Percentiles rank a stretch among this genome's conserved stretches.
phyloP scores from a whole-genome alignment of 2,113 vertebrate genomes.

The Hippoglossus stenolepis region DNA sequence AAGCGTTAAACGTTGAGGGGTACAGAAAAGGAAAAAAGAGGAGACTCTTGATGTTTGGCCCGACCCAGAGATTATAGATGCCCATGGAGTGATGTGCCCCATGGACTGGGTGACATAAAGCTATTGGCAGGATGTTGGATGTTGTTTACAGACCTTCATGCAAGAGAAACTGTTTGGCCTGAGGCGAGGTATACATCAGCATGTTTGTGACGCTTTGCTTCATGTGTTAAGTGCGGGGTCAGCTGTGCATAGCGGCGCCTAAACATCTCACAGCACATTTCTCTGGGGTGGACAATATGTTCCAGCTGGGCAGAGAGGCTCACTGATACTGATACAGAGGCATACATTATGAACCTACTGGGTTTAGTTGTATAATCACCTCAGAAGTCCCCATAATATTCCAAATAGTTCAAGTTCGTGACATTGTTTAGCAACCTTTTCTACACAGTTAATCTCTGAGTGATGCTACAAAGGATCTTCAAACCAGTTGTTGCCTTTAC shows the following conservation, averaged over 20 bases:
- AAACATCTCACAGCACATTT: constrained; percentile 28
- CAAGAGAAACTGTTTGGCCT: constrained; percentile 35
- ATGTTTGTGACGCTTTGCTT: constrained; percentile 54
- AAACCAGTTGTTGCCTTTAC: too few species aligned
- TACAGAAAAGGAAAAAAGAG: background rate
- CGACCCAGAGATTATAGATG: constrained; percentile 51
- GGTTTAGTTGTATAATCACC: background rate
- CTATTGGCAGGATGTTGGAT: constrained; percentile 55
- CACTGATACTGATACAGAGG: constrained; percentile 10
- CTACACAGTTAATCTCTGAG: too few species aligned
- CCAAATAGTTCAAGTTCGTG: too few species aligned
- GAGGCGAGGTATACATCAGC: constrained; percentile 50
- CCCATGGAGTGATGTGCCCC: constrained; percentile 34
- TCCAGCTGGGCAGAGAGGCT: background rate
- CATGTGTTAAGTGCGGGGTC: constrained; percentile 39
- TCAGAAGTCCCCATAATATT: background rate
- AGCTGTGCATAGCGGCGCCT: constrained; percentile 24
- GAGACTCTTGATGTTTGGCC: constrained; percentile 38
- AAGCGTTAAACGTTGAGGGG: constrained; percentile 16
- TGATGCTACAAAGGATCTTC: too few species aligned
- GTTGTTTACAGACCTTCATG: constrained; percentile 61
- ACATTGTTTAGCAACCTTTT: too few species aligned
- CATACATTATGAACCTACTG: background rate
- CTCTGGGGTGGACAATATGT: background rate
- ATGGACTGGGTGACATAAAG: constrained; percentile 49